These are phyloP conservation scores for Rostratula benghalensis DNA, from an alignment of 2,113 vertebrate species.

Conservation along the genomic window DNA sequence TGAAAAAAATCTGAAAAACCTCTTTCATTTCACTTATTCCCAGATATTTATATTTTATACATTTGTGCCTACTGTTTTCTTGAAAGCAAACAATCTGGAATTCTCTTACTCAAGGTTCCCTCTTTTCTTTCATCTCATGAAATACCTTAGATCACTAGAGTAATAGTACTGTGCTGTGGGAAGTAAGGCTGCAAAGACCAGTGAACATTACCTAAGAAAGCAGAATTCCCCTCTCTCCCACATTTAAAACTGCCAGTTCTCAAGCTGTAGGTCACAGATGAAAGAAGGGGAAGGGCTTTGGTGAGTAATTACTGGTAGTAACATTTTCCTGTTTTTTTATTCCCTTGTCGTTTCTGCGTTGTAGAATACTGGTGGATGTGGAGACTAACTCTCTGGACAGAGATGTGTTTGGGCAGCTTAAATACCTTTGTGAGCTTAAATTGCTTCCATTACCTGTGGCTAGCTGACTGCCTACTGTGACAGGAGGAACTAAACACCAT, in stretches of 20 bases:
- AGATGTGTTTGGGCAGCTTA: background rate
- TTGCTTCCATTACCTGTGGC: background rate
- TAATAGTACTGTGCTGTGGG: background rate
- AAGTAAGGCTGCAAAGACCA: background rate
- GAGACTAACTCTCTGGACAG: background rate
- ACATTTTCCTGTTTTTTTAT: background rate
- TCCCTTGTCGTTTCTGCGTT: background rate
- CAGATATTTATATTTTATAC: slow-evolving; percentile 3
- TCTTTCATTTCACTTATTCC: background rate
- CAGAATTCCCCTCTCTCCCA: background rate
- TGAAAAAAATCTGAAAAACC: background rate
- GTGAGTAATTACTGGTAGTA: background rate
- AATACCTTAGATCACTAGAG: background rate
- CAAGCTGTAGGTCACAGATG: background rate
- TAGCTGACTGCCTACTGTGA: background rate
- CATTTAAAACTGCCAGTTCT: background rate
- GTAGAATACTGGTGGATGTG: background rate
- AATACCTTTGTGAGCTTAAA: background rate
- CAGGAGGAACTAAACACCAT: background rate
- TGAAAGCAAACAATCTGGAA: slow-evolving; percentile 5
- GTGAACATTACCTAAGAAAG: background rate
- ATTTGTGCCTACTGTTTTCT: background rate
- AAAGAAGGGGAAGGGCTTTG: background rate
- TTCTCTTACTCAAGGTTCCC: slow-evolving; percentile 1
- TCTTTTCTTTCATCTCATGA: background rate